phyloP scores from a whole-genome alignment of 2,113 vertebrate genomes.

The Geothlypis trichas region DNA sequence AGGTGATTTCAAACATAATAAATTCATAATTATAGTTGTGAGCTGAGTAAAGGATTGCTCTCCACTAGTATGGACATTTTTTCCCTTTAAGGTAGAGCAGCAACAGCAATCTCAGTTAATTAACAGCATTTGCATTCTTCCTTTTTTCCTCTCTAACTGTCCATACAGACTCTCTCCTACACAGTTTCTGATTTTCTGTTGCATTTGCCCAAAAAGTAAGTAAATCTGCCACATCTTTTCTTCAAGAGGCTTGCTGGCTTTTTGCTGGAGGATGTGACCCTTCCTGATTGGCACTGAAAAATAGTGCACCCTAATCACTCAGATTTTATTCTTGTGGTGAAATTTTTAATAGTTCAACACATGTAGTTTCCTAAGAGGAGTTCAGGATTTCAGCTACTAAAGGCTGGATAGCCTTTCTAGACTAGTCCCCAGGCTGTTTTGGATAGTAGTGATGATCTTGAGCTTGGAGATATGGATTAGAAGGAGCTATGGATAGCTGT shows the following conservation, averaged over 20 bases:
- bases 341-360: neutral
- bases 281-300: neutral
- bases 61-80: neutral
- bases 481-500: neutral
- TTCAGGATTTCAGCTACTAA: neutral
- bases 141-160: neutral
- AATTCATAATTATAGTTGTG: neutral
- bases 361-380: neutral
- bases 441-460: neutral
- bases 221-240: neutral
- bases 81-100: neutral
- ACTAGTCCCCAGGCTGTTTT: neutral
- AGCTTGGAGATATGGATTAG: neutral
- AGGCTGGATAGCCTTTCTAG: neutral
- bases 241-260: neutral
- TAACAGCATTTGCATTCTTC: neutral
- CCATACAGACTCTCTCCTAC: neutral
- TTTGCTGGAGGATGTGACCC: neutral
- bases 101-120: neutral
- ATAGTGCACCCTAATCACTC: neutral
- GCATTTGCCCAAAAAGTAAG: neutral
- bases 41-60: neutral
- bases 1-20: neutral
- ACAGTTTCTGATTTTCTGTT: neutral
- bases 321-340: neutral